phyloP scores from a whole-genome alignment of 2,113 vertebrate genomes.

The Alexandromys fortis region DNA sequence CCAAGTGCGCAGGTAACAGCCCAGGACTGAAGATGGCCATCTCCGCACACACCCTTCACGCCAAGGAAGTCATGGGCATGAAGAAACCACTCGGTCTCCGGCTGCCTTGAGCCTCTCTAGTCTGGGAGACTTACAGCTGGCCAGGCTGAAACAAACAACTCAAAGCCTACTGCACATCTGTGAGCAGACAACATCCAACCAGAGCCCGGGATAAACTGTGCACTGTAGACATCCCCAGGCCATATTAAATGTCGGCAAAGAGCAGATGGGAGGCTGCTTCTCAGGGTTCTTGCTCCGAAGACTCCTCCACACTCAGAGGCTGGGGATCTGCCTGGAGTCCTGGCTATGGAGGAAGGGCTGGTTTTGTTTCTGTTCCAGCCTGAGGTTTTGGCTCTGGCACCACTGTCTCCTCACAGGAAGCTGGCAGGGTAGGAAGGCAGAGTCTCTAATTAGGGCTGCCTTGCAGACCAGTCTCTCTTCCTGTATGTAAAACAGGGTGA shows the following conservation, averaged over 20 bases:
- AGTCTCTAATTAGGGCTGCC: not conserved
- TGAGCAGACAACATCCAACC: not conserved
- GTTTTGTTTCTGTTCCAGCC: not conserved
- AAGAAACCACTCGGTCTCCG: not conserved
- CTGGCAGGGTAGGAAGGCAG: too few relatives aligned
- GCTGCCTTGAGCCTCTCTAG: not conserved
- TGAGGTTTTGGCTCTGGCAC: not conserved
- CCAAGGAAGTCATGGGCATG: not conserved
- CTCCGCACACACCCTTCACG: not conserved
- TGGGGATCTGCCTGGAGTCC: not conserved
- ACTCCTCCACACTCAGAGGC: not conserved
- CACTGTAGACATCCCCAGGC: not conserved
- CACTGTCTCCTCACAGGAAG: not conserved
- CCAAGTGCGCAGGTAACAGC: fast-evolving
- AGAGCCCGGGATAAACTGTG: fast-evolving
- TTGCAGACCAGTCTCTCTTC: not conserved
- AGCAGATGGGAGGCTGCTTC: slow-evolving; percentile 60
- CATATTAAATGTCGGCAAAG: slow-evolving; percentile 48
- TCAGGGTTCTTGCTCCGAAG: slow-evolving; percentile 28
- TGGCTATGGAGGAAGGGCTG: not conserved
- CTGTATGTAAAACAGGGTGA: slow-evolving; percentile 18
- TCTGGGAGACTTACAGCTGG: not conserved
- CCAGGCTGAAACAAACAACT: not conserved
- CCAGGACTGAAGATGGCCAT: not conserved
- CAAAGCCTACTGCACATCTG: not conserved